These are phyloP conservation scores for Pecten maximus DNA, from an alignment of 2,888 invertebrate species.

Conservation along the genomic window DNA sequence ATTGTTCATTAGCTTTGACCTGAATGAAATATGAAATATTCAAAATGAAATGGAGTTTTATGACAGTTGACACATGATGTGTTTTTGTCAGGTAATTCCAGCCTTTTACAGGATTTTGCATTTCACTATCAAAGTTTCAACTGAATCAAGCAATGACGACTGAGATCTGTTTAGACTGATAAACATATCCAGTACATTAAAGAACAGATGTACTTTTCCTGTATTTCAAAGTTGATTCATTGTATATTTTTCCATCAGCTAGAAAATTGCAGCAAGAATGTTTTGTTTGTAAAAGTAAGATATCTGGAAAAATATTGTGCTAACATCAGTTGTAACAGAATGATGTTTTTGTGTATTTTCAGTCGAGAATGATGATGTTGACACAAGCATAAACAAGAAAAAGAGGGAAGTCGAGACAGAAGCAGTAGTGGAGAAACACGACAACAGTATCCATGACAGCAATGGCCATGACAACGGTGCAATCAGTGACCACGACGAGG, in stretches of 20 bases:
- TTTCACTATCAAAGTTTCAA: not conserved
- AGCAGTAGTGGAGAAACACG: constrained; percentile 18
- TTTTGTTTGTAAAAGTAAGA: not conserved
- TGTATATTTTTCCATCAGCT: not conserved
- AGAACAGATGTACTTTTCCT: not conserved
- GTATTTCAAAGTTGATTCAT: not conserved
- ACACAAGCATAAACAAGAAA: constrained; percentile 38
- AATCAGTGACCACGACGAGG: constrained; percentile 42
- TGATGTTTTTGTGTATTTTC: constrained; percentile 35
- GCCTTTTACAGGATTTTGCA: not conserved
- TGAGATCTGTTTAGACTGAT: not conserved
- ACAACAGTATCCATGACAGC: constrained; percentile 48
- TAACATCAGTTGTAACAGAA: not conserved
- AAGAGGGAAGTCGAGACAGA: constrained; percentile 38
- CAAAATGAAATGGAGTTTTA: not conserved
- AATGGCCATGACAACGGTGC: constrained; percentile 44
- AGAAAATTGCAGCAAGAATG: too few species aligned
- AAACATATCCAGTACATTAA: not conserved
- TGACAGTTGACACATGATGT: not conserved
- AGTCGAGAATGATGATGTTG: constrained; percentile 53
- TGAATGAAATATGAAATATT: not conserved
- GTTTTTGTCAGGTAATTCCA: not conserved
- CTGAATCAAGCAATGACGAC: not conserved
- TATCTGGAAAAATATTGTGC: not conserved
- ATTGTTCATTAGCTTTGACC: not conserved